Conservation (phyloP, 2,888 invertebrate species). For the Chydorus sphaericus region DNA sequence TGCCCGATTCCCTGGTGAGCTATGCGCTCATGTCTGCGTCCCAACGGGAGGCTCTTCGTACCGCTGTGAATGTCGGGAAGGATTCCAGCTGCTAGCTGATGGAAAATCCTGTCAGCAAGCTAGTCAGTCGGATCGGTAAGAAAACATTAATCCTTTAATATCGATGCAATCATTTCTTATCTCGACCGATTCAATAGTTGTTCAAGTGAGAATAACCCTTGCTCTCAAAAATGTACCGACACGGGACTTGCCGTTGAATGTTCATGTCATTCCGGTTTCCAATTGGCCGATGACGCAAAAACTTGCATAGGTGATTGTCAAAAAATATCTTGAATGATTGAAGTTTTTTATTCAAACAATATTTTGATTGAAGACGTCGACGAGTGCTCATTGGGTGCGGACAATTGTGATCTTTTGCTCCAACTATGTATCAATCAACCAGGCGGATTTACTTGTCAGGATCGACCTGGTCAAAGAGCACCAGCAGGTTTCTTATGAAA, state of each 20-base stretch:
- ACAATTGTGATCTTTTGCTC: slow-evolving; percentile 30
- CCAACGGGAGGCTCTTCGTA: slow-evolving; percentile 57
- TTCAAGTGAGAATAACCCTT: slow-evolving; percentile 43
- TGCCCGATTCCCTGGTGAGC: slow-evolving; percentile 36
- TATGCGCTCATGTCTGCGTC: slow-evolving; percentile 65
- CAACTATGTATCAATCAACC: slow-evolving; percentile 30
- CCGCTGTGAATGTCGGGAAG: slow-evolving; percentile 51
- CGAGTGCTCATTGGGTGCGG: slow-evolving; percentile 32
- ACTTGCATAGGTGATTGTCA: slow-evolving; percentile 41
- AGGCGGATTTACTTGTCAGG: slow-evolving; percentile 31
- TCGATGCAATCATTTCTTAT: neutral
- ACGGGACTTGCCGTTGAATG: slow-evolving; percentile 52
- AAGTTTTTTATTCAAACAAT: neutral
- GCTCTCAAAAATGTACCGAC: slow-evolving; percentile 57
- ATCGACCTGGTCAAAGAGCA: neutral
- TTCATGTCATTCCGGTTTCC: slow-evolving; percentile 53
- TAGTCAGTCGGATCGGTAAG: slow-evolving; percentile 11
- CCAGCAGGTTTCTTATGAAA: neutral
- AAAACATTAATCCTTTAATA: neutral
- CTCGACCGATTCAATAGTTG: slow-evolving; percentile 32
- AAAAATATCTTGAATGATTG: neutral
- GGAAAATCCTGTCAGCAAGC: slow-evolving; percentile 47
- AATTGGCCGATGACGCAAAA: slow-evolving; percentile 45
- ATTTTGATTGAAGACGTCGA: slow-evolving; percentile 32
- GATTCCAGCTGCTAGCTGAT: slow-evolving; percentile 51